Evolutionary conservation across 1,140 invertebrate species (phyloP).

Genomic region (Atta colombica): DNA sequence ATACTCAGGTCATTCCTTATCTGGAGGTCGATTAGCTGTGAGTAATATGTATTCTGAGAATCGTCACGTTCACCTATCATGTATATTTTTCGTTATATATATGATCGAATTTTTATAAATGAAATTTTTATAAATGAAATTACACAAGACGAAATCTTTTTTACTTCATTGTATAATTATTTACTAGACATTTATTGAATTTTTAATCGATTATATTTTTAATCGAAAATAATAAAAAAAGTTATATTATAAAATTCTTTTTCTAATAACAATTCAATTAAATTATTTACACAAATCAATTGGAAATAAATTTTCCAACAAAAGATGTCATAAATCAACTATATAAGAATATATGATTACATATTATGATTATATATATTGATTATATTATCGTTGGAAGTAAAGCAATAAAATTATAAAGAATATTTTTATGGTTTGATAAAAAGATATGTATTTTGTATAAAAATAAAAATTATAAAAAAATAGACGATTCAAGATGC

Average conservation of each 20-base stretch:
- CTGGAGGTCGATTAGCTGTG: constrained; percentile 27
- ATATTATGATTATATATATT: neutral
- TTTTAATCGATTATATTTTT: constrained; percentile 2
- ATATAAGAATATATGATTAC: neutral
- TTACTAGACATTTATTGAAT: neutral
- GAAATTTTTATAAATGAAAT: neutral
- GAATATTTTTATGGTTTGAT: neutral
- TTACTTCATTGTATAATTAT: neutral
- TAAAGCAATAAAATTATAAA: neutral
- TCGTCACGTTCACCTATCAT: neutral
- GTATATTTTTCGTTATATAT: neutral
- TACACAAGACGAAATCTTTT: neutral
- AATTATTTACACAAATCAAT: neutral
- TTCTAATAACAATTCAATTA: neutral
- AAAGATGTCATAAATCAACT: neutral
- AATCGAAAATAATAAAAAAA: neutral
- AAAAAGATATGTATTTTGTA: neutral
- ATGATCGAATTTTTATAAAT: neutral
- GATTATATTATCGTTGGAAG: neutral
- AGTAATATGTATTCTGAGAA: neutral
- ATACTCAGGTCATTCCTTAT: neutral
- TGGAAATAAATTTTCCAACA: too few relatives aligned
- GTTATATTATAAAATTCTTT: neutral
- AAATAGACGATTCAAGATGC: neutral
- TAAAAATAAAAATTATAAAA: neutral